A percentile compares a stretch with the other conserved stretches of the same genome.
phyloP scores from a whole-genome alignment of 30 jellyfish, hydroid and myxozoan species.

The Mastigias papua region DNA sequence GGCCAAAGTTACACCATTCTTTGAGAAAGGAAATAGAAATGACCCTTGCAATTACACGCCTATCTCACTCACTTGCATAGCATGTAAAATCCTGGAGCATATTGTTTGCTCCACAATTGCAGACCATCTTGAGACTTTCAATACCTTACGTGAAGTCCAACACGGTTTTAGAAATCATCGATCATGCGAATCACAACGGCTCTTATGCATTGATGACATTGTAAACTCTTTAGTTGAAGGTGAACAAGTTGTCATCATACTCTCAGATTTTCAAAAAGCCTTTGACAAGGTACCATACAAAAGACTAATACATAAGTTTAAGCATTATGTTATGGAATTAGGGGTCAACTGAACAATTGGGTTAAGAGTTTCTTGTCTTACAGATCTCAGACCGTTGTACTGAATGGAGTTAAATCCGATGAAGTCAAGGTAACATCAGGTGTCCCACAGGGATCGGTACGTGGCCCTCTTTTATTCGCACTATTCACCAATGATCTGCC shows the following conservation, averaged over 20 bases:
- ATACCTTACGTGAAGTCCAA: slow-evolving; percentile 8
- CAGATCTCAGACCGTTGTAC: slow-evolving; percentile 25
- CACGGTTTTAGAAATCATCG: slow-evolving; percentile 36
- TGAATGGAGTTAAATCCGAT: slow-evolving; percentile 12
- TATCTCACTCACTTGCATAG: slow-evolving; percentile 25
- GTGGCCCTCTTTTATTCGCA: slow-evolving; percentile 47
- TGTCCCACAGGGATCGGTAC: slow-evolving; percentile 47
- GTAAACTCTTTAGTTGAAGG: slow-evolving; percentile 12
- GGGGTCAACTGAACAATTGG: slow-evolving; percentile 31
- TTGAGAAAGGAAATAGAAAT: slow-evolving; percentile 4
- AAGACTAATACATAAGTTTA: slow-evolving; percentile 17
- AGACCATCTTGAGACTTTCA: slow-evolving; percentile 8
- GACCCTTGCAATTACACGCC: slow-evolving; percentile 33
- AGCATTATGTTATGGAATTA: slow-evolving; percentile 34
- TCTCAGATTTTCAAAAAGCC: slow-evolving; percentile 24
- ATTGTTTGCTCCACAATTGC: slow-evolving; percentile 20
- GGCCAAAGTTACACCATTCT: too few relatives aligned
- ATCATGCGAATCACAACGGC: slow-evolving; percentile 16
- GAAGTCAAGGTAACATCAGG: slow-evolving; percentile 39
- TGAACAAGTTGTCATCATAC: neutral
- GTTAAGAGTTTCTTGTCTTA: slow-evolving; percentile 28
- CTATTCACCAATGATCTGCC: slow-evolving; percentile 54
- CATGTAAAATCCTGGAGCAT: slow-evolving; percentile 35
- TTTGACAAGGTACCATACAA: slow-evolving; percentile 37
- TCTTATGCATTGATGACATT: slow-evolving; percentile 23